Evolutionary conservation across 2,888 invertebrate genomes (phyloP), one percentile per base, ranked within the genome.

Genomic region (Coenonympha glycerion): DNA sequence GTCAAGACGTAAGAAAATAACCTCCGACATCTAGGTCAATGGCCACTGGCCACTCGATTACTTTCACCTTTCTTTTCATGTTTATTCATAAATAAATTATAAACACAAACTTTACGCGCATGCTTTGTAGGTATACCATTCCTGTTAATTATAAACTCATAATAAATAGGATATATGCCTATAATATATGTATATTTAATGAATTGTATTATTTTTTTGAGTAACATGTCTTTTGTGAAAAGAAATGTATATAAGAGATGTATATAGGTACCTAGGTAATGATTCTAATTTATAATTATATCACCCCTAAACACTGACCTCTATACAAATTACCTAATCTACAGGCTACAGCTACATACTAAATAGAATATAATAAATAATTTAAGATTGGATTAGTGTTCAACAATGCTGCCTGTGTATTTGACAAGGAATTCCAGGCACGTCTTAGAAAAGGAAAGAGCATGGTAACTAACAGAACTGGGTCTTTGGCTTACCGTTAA

Each of bases 21-120:
- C 41, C 9, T 37, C 31, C 30, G 8, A 37, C 45, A 45, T 24
- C 31, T 44, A n/a, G n/a, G 41, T 41, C 50, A 22, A 37, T 13
- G 57, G 53, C 50, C 55, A 53, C 34, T 42, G 39, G 18, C 48
- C 48, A 52, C 56, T 49, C 37, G 42, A 58, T 59, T 59, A 59
- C 58, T 59, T 61, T 61, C 61, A 59, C 61, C 61, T 61, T 60
- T 57, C 60, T 49, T 59, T 44, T 47, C 33, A 42, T 46, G 47
- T 47, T 37, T 49, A 56, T 44, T 52, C 49, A 47, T 53, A 42
- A 46, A 39, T 36, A 37, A 49, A 46, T 24, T 30, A 36, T 47
- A 48, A 26, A 44, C 36, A 39, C 22, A 47, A 16, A 47, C 28
- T 41, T 40, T 41, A 26, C 5, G 40, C 15, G 18, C 15, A 3